Evolutionary conservation across 2,888 invertebrate species (phyloP), one percentile per base, ranked within the genome.

Genomic region (Formica aserva): DNA sequence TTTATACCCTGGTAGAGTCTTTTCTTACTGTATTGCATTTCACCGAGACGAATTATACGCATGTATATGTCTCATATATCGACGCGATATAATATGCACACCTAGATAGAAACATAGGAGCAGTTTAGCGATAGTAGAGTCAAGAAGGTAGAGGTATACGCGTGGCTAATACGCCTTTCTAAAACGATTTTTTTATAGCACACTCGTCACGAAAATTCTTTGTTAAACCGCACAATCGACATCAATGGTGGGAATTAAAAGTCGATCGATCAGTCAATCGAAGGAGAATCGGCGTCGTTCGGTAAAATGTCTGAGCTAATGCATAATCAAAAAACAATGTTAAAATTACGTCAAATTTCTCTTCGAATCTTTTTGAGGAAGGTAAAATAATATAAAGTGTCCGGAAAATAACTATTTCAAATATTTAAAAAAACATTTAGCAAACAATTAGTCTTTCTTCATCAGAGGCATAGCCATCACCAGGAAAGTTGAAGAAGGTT

Each of bases 141-240:
- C 22, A 76, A 65, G 55, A 69, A 76, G 62, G 55, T 75, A 55
- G 29, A 69, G 69, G 69, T 77, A 32, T 32, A 69, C 83, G 82
- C 83, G 71, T 74, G 84, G 57, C 78, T 85, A 89, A 77, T 86
- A 88, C 88, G 92, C 93, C 93, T 93, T 94, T 94, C 93, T 94
- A 93, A 93, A 89, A 82, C 55, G 85, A 89, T 91, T 88, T 90
- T 91, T 88, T 85, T 83, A n/a, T n/a, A 65, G 81, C 71, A 74
- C 57, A 65, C 86, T 86, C 90, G 89, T 91, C 89, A 89, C 89
- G 87, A 89, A 92, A 92, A 87, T 90, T 89, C 88, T 89, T 89
- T 90, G 88, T 88, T 88, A 80, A 83, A 85, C 86, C 82, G 55
- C 35, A 63, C 52, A 48, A 69, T 62, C 52, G 65, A 55, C 62